Percentiles rank a stretch among this genome's conserved stretches.
Conservation (phyloP, 1,140 invertebrate genomes). For the Neodiprion virginianus region DNA sequence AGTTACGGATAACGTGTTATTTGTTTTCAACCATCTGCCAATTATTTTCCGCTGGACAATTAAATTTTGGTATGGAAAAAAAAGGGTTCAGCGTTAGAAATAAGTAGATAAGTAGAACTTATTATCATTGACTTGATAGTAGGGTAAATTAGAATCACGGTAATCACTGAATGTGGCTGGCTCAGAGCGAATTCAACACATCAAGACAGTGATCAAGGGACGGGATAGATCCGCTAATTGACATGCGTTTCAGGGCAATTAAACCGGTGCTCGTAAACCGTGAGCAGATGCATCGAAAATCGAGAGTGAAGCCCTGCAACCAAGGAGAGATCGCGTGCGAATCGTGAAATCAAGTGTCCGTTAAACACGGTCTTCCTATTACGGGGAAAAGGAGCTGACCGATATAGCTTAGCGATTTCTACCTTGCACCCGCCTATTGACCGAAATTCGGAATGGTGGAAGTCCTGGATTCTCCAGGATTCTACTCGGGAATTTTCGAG, state of each 20-base stretch:
- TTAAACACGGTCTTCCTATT: neutral
- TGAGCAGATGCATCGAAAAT: neutral
- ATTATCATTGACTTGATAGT: neutral
- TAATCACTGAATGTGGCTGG: too few relatives aligned
- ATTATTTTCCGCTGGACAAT: too few relatives aligned
- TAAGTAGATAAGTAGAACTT: neutral
- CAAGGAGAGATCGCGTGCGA: constrained; percentile 1
- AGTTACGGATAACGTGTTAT: neutral
- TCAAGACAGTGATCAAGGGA: constrained; percentile 8
- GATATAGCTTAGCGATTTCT: too few relatives aligned
- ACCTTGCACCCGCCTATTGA: too few relatives aligned
- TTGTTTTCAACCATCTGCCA: too few relatives aligned
- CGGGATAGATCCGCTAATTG: constrained; percentile 15
- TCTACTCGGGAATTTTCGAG: too few relatives aligned
- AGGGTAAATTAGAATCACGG: too few relatives aligned
- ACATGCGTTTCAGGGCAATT: neutral
- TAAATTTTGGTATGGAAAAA: neutral
- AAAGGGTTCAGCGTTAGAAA: neutral
- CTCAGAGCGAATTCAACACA: too few relatives aligned
- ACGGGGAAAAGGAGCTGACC: too few relatives aligned
- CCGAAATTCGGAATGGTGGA: too few relatives aligned
- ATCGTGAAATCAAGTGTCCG: neutral
- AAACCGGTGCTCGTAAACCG: neutral
- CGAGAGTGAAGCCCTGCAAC: neutral
- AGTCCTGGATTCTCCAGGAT: too few relatives aligned